Percentiles rank a stretch among this genome's conserved stretches.
phyloP scores from a whole-genome alignment of 37 sponge, comb jelly and placozoan species.

The Hormiphora californensis region DNA sequence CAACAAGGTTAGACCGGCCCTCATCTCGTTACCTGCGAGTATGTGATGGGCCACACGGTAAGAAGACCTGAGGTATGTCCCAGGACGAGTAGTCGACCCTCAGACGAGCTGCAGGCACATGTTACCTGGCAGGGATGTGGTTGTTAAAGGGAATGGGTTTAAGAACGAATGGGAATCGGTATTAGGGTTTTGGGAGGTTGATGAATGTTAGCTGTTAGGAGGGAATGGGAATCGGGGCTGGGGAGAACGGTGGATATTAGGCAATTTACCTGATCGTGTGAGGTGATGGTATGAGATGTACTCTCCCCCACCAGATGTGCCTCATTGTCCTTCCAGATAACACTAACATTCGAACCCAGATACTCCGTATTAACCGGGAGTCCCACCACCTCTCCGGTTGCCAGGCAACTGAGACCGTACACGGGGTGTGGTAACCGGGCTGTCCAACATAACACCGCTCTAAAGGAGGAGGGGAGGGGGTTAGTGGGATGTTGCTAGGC shows the following conservation, averaged over 20 bases:
- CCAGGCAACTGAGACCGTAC: neutral
- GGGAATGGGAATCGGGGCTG: too few relatives aligned
- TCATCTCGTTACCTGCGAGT: constrained; percentile 14
- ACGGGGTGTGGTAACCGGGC: constrained; percentile 38
- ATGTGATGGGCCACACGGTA: neutral
- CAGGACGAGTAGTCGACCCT: constrained; percentile 8
- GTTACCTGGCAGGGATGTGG: too few relatives aligned
- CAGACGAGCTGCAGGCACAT: neutral
- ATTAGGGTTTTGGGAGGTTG: too few relatives aligned
- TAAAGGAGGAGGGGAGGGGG: too few relatives aligned
- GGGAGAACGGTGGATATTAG: too few relatives aligned
- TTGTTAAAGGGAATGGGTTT: too few relatives aligned
- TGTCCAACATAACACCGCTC: constrained; percentile 39
- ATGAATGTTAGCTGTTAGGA: too few relatives aligned
- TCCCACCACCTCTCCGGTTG: constrained; percentile 20
- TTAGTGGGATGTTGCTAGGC: too few relatives aligned
- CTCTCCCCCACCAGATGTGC: constrained; percentile 26
- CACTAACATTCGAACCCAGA: neutral
- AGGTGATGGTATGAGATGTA: neutral
- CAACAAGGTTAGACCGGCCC: too few relatives aligned
- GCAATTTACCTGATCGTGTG: neutral
- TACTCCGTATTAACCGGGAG: neutral
- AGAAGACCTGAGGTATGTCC: constrained; percentile 6
- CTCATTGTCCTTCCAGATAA: neutral
- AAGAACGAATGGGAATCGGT: too few relatives aligned